These are phyloP conservation scores for Acromyrmex heyeri DNA, from an alignment of 1,140 invertebrate species.

Conservation along the genomic window DNA sequence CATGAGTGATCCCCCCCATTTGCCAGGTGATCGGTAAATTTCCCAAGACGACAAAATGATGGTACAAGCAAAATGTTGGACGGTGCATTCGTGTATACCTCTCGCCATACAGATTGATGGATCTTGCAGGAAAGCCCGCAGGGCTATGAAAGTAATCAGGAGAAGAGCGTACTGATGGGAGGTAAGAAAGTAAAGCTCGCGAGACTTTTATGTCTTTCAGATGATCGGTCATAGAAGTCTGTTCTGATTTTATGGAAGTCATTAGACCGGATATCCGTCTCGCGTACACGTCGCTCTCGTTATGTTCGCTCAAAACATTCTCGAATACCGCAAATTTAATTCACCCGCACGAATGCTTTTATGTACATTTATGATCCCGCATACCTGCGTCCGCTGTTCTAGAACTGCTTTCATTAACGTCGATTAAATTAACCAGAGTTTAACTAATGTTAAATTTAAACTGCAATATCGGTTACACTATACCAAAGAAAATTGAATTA, in stretches of 20 bases:
- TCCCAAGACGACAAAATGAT: conserved; percentile 66
- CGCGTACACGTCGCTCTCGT: background rate
- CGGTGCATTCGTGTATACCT: conserved; percentile 60
- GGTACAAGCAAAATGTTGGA: conserved; percentile 47
- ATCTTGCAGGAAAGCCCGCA: background rate
- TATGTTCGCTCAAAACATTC: background rate
- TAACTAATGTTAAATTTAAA: conserved; percentile 18
- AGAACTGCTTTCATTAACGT: conserved; percentile 10
- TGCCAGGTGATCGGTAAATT: conserved; percentile 65
- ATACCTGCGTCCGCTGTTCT: background rate
- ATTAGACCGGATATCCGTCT: conserved; percentile 21
- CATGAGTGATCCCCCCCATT: conserved; percentile 8
- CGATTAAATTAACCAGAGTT: conserved; percentile 22
- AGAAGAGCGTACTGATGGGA: conserved; percentile 34
- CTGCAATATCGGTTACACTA: background rate
- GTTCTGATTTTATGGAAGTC: conserved; percentile 54
- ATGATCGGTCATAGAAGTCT: conserved; percentile 37
- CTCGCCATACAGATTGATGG: conserved; percentile 64
- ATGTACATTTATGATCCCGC: conserved; percentile 16
- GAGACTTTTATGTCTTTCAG: conserved; percentile 60
- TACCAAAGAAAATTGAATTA: conserved; percentile 18
- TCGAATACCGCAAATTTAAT: background rate
- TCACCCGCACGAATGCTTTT: conserved; percentile 10
- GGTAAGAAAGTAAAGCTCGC: conserved; percentile 4
- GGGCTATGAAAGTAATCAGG: conserved; percentile 54